Base-by-base conservation (phyloP, 2,888 invertebrate genomes). In the Microplitis manilae region DNA sequence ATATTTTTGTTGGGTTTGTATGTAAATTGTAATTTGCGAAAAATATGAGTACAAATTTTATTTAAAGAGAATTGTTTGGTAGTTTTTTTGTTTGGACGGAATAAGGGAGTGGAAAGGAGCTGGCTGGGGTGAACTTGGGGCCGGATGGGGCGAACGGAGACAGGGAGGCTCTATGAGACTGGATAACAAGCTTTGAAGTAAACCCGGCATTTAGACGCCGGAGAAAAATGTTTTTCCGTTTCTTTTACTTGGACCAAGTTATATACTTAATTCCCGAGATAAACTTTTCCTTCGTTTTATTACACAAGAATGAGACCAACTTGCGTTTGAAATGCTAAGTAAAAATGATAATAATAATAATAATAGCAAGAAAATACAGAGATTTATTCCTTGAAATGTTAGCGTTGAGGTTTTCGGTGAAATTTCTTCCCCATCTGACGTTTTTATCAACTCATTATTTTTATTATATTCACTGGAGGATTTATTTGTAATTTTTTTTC, bases 131-230 rank as follows among this genome's bases (percentile, higher is more conserved):
- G 50, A 30, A 39, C 65, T 62, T 39, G 60, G 17, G 64, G 62
- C 73, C 71, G 59, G 67, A 70, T 70, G 64, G 74, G 38, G 17
- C 62, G 20, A 17, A 17, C 80, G 81, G 83, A 82, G 73, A 79
- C 78, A 75, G 50, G 79, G 81, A 30, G 30, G 30, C 30, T 30
- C 30, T 80, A 81, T 77, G 81, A 81, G 81, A 83, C 83, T 84
- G 86, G 84, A 86, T 88, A 88, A 86, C 87, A 84, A 85, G 86
- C 87, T 88, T 88, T 87, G 87, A 88, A 85, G 86, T 86, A 87
- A 85, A 84, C 82, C 85, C 85, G 82, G 86, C 85, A 85, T 87
- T 86, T 85, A 85, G 85, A 86, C 84, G 84, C 83, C 82, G 83
- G 85, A 84, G 86, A 86, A 87, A 86, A 86, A 87, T 86, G 86